Conservation (phyloP, 2,797 vertebrate species). For the Spinibarbus caldwelli region DNA sequence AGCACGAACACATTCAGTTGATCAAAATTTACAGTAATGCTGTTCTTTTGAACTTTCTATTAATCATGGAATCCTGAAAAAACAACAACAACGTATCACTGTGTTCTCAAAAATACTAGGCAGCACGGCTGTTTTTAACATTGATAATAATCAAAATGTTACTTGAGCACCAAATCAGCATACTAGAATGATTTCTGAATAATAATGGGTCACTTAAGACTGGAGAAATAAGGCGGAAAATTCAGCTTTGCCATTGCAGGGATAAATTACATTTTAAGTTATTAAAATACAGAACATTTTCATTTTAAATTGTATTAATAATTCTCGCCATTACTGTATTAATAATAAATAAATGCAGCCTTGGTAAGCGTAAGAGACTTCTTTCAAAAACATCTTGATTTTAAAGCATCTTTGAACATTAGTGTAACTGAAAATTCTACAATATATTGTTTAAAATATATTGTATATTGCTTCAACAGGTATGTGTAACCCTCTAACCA, state of each 20-base stretch:
- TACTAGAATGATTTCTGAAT: not conserved
- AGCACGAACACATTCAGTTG: not conserved
- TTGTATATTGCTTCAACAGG: not conserved
- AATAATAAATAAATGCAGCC: not conserved
- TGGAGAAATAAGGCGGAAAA: not conserved
- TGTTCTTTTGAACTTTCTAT: not conserved
- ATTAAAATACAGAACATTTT: not conserved
- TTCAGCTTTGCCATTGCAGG: not conserved
- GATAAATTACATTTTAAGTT: not conserved
- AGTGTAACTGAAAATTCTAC: not conserved
- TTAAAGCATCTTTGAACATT: not conserved
- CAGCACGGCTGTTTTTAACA: not conserved
- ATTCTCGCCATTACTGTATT: not conserved
- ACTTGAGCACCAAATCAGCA: not conserved
- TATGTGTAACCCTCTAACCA: not conserved
- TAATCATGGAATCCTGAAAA: not conserved
- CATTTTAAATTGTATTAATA: not conserved
- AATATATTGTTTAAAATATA: not conserved
- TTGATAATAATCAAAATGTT: not conserved
- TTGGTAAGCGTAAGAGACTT: not conserved
- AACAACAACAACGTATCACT: not conserved
- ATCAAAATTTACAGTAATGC: not conserved
- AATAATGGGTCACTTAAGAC: not conserved
- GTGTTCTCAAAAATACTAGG: not conserved
- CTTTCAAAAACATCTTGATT: not conserved